Evolutionary conservation across 2,113 vertebrate genomes (phyloP), one percentile per base, ranked within the genome.

Genomic region (Ibidorhyncha struthersii): DNA sequence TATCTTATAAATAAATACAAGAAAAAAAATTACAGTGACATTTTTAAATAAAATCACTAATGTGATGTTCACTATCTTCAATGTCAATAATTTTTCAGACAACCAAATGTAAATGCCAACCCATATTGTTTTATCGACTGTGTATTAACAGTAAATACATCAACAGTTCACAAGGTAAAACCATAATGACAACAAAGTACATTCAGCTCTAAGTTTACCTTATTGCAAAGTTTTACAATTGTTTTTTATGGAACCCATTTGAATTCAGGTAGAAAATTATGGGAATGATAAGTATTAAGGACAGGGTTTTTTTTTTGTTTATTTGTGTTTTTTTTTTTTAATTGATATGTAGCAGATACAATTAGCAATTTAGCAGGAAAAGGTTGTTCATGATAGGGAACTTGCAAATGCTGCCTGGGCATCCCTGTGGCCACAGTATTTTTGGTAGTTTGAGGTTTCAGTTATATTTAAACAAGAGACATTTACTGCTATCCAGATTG

Each of bases 321-420:
- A 15, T 43, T 43, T 12, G 41, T 15, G 43, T 17, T 45, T 45
- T 18, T 49, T 22, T 61, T 43, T 34, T 32, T 66, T 0, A 53
- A 50, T 12, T 66, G 15, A 7, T 80, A 9, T 3, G 6, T 58
- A 61, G 23, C 49, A 61, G 12, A 65, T 53, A 50, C 6, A 74
- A 11, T 69, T 67, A 61, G 3, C 20, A 12, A 77, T 9, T 53
- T 72, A 52, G 9, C 19, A 45, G 9, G 32, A 69, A 93, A 72
- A 71, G 17, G 21, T 12, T 76, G 4, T 38, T 12, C 0, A 0
- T 55, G 20, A 21, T 23, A 66, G 32, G 6, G 18, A 61, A 61
- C 14, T 56, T 38, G 4, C 8, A 56, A 29, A 63, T 82, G 12
- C 4, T 59, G 26, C n/a, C n/a, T 85, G 32, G n/a, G 27, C 15